Evolutionary conservation across 1,140 invertebrate genomes (phyloP), one percentile per base, ranked within the genome.

Genomic region (Musca domestica): DNA sequence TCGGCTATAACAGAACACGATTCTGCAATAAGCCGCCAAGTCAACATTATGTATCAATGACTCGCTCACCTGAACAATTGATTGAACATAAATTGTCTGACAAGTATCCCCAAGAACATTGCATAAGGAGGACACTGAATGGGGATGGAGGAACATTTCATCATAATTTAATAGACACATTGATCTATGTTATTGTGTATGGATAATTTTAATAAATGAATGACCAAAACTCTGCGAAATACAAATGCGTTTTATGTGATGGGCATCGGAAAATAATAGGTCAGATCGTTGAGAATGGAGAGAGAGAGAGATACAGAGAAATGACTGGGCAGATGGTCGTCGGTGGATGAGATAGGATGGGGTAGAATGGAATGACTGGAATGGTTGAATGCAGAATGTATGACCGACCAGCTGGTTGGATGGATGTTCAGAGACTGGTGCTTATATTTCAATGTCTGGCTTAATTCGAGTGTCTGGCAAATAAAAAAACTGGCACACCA

Each of bases 121-220:
- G 34, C 4, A 41, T 41, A 12, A 12, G 34, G 12, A 41, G 34
- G 34, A 30, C 6, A 10, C 34, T 5, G 4, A 41, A 41, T 5
- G 10, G 34, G 4, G 34, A 7, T 41, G 10, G 12, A 9, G 34
- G 34, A 41, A 19, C 56, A 41, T 61, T 61, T 61, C 56, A 61
- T 61, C 56, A 61, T 61, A 61, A 61, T 61, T 61, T 61, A 61
- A 61, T 61, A 61, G 56, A 61, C 56, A 61, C 56, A 30, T 61
- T 61, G 56, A 61, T 61, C 56, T 27, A 61, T 61, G 56, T 61
- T 61, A 61, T 61, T 61, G 56, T 61, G 25, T n/a, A 58, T 27
- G 34, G 56, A 61, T 61, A 61, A 61, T 61, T 61, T 61, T 34
- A 34, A 61, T 61, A 61, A 61, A 61, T 41, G 56, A 61, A 61